Evolutionary conservation across 2,888 invertebrate genomes (phyloP).

Genomic region (Mimumesa dahlbomi): DNA sequence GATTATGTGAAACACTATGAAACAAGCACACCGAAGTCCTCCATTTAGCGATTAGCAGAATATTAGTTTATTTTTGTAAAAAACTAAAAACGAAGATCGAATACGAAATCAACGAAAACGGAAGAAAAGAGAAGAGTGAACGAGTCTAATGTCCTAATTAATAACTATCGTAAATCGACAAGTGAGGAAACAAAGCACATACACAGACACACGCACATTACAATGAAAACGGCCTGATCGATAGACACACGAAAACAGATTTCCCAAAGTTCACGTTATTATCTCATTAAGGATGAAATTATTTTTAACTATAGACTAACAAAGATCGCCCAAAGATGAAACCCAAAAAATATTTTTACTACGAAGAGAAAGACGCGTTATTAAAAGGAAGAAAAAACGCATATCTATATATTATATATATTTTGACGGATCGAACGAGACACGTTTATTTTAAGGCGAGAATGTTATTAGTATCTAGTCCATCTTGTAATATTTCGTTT

Average conservation of each 20-base stretch:
- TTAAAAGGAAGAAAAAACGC: constrained; percentile 39
- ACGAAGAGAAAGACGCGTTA: constrained; percentile 41
- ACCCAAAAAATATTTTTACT: constrained; percentile 77
- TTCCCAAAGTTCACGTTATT: constrained; percentile 30
- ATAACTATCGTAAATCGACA: too few species aligned
- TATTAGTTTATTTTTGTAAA: constrained; percentile 57
- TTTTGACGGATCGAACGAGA: constrained; percentile 58
- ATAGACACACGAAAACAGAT: constrained; percentile 22
- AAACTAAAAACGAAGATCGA: too few species aligned
- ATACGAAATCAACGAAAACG: too few species aligned
- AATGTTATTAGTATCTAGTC: constrained; percentile 73
- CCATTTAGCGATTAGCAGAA: constrained; percentile 34
- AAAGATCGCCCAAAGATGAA: constrained; percentile 76
- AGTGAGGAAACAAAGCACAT: too few species aligned
- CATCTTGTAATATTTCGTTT: constrained; percentile 61
- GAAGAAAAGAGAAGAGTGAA: too few species aligned
- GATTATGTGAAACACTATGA: neutral
- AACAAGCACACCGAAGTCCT: constrained; percentile 21
- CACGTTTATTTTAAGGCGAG: constrained; percentile 66
- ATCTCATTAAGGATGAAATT: constrained; percentile 53
- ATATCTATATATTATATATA: constrained; percentile 56
- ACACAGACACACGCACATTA: too few species aligned
- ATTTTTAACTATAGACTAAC: constrained; percentile 65
- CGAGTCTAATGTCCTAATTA: too few species aligned
- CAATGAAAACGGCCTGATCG: constrained; percentile 36